Percentiles rank a stretch among this genome's conserved stretches.
Evolutionary conservation across 2,888 invertebrate species (phyloP).

Genomic region (Dascillus cervinus): DNA sequence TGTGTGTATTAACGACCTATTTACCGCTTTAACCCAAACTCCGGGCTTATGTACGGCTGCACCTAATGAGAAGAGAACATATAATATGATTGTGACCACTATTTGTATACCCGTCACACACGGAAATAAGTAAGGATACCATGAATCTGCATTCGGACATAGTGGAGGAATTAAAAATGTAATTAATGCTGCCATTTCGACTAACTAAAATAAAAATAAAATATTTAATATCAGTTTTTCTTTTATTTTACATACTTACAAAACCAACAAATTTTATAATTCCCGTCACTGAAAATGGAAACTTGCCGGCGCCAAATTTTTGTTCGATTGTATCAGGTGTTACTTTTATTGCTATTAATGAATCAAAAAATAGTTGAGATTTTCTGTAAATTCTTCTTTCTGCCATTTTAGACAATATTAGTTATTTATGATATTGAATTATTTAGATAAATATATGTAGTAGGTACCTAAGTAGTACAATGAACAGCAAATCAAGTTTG

Average conservation of each 20-base stretch:
- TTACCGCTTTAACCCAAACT: slow-evolving; percentile 20
- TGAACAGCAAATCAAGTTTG: not conserved
- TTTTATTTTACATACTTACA: slow-evolving; percentile 15
- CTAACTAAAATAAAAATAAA: slow-evolving; percentile 12
- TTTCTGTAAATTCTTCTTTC: slow-evolving; percentile 17
- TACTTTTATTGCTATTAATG: slow-evolving; percentile 17
- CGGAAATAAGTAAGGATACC: slow-evolving; percentile 10
- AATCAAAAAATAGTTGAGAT: slow-evolving; percentile 19
- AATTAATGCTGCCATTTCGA: slow-evolving; percentile 9
- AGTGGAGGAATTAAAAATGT: slow-evolving; percentile 4
- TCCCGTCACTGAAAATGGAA: slow-evolving; percentile 20
- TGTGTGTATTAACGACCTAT: slow-evolving; percentile 5
- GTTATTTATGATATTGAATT: not conserved
- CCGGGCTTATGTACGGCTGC: slow-evolving; percentile 15
- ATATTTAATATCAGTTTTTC: not conserved
- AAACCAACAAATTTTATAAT: slow-evolving; percentile 18
- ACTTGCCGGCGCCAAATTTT: slow-evolving; percentile 22
- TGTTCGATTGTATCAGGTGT: slow-evolving; percentile 20
- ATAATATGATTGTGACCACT: slow-evolving; percentile 10
- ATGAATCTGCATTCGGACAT: slow-evolving; percentile 8
- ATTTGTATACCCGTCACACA: slow-evolving; percentile 7
- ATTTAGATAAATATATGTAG: not conserved
- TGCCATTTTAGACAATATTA: slow-evolving; percentile 4
- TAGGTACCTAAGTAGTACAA: not conserved
- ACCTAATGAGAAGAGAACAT: slow-evolving; percentile 19